Conservation (phyloP, 2,888 invertebrate genomes). For the Zaprionus bogoriensis region DNA sequence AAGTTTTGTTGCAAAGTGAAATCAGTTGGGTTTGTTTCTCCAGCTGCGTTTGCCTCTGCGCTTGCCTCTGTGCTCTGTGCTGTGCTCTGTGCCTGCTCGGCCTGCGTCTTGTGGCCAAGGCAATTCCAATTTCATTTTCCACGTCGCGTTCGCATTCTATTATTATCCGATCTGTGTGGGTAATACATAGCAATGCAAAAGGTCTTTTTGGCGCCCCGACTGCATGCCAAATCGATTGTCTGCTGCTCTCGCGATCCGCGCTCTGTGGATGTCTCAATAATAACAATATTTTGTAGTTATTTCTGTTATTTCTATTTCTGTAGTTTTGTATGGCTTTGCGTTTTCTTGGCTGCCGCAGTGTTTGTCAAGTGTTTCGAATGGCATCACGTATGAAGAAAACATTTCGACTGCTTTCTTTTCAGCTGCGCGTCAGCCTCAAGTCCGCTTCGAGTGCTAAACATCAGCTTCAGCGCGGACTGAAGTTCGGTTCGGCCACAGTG, state of each 20-base stretch:
- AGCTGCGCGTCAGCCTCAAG: conserved; percentile 22
- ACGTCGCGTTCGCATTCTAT: conserved; percentile 66
- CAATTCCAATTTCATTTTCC: conserved; percentile 66
- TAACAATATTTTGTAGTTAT: conserved; percentile 53
- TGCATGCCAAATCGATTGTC: conserved; percentile 75
- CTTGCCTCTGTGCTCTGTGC: no score
- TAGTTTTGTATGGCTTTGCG: conserved; percentile 11
- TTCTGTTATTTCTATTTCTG: conserved; percentile 31
- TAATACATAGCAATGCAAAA: conserved; percentile 55
- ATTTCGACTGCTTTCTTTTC: conserved; percentile 53
- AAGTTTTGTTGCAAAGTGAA: conserved; percentile 72
- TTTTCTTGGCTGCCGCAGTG: conserved; percentile 29
- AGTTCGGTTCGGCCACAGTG: conserved; percentile 18
- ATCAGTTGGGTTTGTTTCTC: conserved; percentile 57
- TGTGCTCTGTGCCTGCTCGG: conserved; percentile 3
- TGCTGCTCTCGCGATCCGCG: conserved; percentile 18
- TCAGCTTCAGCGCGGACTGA: conserved; percentile 7
- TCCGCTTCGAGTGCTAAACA: conserved; percentile 12
- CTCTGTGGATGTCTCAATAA: conserved; percentile 29
- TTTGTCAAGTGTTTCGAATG: conserved; percentile 70
- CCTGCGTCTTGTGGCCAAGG: conserved; percentile 21
- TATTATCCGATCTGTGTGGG: conserved; percentile 47
- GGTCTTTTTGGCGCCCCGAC: conserved; percentile 53
- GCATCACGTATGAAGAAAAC: conserved; percentile 50
- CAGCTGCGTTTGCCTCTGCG: conserved; percentile 17